Conservation (phyloP, 2,888 invertebrate species). For the Tachina grossa region DNA sequence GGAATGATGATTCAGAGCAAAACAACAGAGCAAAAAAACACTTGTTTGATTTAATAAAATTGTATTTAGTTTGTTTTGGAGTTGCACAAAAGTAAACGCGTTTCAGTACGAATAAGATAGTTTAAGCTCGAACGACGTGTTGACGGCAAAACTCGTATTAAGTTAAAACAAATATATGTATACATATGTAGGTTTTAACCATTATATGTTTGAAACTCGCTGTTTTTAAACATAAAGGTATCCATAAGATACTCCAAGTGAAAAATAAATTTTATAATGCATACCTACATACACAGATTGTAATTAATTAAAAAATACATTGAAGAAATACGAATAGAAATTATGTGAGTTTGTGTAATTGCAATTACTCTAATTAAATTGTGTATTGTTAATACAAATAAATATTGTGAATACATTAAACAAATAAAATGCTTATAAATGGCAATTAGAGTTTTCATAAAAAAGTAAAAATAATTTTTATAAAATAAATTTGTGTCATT, state of each 20-base stretch:
- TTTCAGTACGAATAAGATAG: slow-evolving; percentile 77
- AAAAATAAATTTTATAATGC: slow-evolving; percentile 22
- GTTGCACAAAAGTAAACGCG: slow-evolving; percentile 31
- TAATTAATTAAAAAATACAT: not conserved
- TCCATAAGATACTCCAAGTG: slow-evolving; percentile 40
- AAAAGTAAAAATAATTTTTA: not conserved
- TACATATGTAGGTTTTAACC: not conserved
- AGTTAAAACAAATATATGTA: not conserved
- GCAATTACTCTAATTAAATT: not conserved
- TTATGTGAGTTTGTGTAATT: not conserved
- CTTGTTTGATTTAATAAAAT: slow-evolving; percentile 62
- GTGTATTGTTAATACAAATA: not conserved
- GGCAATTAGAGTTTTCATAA: not conserved
- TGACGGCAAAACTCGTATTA: slow-evolving; percentile 44
- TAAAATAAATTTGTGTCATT: too few relatives aligned
- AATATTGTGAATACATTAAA: not conserved
- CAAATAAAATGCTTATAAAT: not conserved
- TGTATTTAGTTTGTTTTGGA: slow-evolving; percentile 46
- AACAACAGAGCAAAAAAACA: slow-evolving; percentile 39
- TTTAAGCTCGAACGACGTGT: slow-evolving; percentile 77
- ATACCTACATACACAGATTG: not conserved
- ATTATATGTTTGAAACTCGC: slow-evolving; percentile 9
- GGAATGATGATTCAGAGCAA: slow-evolving; percentile 41
- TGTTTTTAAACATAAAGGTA: slow-evolving; percentile 21
- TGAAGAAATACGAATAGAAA: not conserved